Evolutionary conservation across 1,140 invertebrate species (phyloP), one percentile per base, ranked within the genome.

Genomic region (Saccostrea glomerata): DNA sequence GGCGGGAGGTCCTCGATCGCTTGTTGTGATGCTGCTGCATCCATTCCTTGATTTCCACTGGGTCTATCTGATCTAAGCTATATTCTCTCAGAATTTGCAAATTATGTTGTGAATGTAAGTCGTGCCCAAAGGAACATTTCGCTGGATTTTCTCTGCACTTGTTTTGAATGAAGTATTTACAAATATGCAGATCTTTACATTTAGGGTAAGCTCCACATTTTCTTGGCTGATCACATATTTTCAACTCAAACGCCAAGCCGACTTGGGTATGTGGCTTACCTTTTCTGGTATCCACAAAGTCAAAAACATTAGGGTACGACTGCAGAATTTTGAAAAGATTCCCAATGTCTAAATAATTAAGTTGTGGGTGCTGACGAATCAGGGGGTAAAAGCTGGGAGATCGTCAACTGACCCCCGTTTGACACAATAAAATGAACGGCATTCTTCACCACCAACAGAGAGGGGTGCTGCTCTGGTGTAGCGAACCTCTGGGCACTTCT

Each of bases 121-220:
- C 23, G 30, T 77, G 70, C 12, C 70, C 70, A 77, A 77, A 77
- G 11, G 13, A 15, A 77, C 70, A 77, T 77, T 30, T 9, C 2
- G 23, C 70, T 4, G 23, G 30, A 17, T 25, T 36, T 77, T 36
- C 25, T 0, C 70, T 11, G 70, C 70, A 77, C 25, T 77, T 77
- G 30, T 77, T 77, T 40, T 77, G 70, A 77, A 77, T 30, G 25
- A 77, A 77, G 25, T 77, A 77, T 30, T 77, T 77, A 25, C 70
- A 77, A 11, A 77, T 30, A 36, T 77, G 70, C 15, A 77, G 25
- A 13, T 9, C 25, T 77, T 17, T 77, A 77, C 70, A 77, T 12
- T 1, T 3, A 30, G 70, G 70, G 12, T 77, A 77, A 4, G 30
- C 70, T 15, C 70, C 70, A 77, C 70, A 77, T 36, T 77, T 77